Conservation (phyloP, 2,888 invertebrate species). For the Blastobasis adustella region DNA sequence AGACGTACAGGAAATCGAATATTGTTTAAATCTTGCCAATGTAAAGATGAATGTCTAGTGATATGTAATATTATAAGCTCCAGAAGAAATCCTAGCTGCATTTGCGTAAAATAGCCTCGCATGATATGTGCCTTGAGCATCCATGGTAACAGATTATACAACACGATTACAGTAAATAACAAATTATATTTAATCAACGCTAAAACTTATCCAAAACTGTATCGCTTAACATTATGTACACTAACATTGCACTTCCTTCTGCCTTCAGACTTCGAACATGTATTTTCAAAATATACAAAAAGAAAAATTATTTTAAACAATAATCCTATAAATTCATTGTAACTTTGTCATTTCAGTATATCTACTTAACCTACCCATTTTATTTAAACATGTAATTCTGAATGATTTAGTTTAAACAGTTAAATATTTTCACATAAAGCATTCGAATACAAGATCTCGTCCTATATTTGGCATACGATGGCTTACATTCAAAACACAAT, state of each 20-base stretch:
- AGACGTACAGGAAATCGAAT: conserved; percentile 12
- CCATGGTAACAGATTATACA: conserved; percentile 57
- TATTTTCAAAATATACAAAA: conserved; percentile 41
- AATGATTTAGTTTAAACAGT: neutral
- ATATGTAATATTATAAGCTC: neutral
- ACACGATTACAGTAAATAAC: conserved; percentile 26
- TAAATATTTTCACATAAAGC: too few relatives aligned
- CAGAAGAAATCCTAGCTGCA: neutral
- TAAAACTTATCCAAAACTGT: conserved; percentile 38
- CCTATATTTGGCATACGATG: conserved; percentile 62
- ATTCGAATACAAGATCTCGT: conserved; percentile 5
- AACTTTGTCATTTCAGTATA: neutral
- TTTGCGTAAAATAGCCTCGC: conserved; percentile 31
- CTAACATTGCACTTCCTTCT: conserved; percentile 42
- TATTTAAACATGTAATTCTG: conserved; percentile 5
- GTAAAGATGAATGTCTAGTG: neutral
- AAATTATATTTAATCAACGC: conserved; percentile 23
- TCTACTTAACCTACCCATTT: neutral
- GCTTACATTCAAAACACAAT: conserved; percentile 43
- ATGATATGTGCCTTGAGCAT: conserved; percentile 70
- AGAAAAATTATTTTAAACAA: conserved; percentile 16
- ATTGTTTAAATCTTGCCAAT: neutral
- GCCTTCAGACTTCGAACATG: conserved; percentile 29
- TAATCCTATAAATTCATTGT: conserved; percentile 19
- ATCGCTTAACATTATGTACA: conserved; percentile 32